Base-by-base conservation (phyloP, 2,797 vertebrate species). In the Sciurus vulgaris region DNA sequence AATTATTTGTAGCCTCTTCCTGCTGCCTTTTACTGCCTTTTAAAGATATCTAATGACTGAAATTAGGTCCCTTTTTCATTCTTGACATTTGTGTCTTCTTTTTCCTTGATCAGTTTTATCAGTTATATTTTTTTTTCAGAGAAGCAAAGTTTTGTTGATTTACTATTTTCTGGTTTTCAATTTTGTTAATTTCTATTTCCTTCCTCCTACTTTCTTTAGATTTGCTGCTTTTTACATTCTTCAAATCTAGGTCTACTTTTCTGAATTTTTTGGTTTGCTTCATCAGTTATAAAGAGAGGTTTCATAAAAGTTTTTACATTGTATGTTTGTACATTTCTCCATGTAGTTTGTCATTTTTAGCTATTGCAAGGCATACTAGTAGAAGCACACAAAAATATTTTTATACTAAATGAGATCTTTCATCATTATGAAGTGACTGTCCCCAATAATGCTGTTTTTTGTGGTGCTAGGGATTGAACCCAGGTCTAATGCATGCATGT, bases 41-140 rank as follows among this genome's bases (percentile, higher is more conserved):
- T 47, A 65, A 76, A 95, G 85, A 30, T 35, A 72, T 35, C 28
- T 77, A 26, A 63, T 93, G 26, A 6, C 33, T 89, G 12, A 70
- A 76, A 88, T 47, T 15, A 72, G 84, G 11, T 67, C 5, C 9
- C 7, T 77, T 67, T 72, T 56, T 69, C 18, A 70, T 85, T 56
- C 12, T 20, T 61, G 2, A 86, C 67, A 33, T 65, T 44, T 89
- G 4, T 86, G 4, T 47, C 24, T 33, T 24, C 44, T 26, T 9
- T 78, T 83, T 76, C 74, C 38, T 44, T 86, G n/a, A n/a, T 70
- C n/a, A 63, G 3, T 79, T 84, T 94, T 78, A 79, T 47, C 65
- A 83, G 18, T 38, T 54, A 41, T 70, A 41, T 13, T 83, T 38
- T 8, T 8, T 26, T 35, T 89, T 54, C 26, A 61, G 28, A 41